phyloP scores from a whole-genome alignment of 2,888 invertebrate genomes.

The Noctua janthina region DNA sequence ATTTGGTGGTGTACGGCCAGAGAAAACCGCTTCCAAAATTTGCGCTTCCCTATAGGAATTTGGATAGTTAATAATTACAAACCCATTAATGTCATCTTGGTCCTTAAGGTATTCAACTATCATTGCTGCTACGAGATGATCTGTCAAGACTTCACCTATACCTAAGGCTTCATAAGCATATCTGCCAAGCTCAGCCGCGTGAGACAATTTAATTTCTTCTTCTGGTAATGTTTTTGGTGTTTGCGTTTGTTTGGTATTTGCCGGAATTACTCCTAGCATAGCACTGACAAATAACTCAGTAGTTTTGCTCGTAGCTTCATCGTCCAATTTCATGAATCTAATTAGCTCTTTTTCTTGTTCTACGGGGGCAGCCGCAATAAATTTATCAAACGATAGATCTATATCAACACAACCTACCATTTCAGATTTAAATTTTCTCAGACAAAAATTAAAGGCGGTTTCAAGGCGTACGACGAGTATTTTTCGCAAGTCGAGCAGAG shows the following conservation, averaged over 20 bases:
- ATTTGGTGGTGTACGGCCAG: slow-evolving; percentile 87
- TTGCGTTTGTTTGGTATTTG: slow-evolving; percentile 89
- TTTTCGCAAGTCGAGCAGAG: slow-evolving; percentile 80
- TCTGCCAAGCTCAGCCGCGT: slow-evolving; percentile 89
- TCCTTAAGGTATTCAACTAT: slow-evolving; percentile 91
- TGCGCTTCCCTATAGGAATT: slow-evolving; percentile 90
- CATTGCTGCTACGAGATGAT: slow-evolving; percentile 90
- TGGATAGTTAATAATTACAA: slow-evolving; percentile 92
- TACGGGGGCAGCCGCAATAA: slow-evolving; percentile 74
- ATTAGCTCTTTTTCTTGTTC: slow-evolving; percentile 82
- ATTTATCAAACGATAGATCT: slow-evolving; percentile 84
- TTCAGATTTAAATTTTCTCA: slow-evolving; percentile 89
- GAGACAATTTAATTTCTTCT: slow-evolving; percentile 88
- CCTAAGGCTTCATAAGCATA: slow-evolving; percentile 89
- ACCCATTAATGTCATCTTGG: slow-evolving; percentile 87
- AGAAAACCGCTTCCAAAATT: slow-evolving; percentile 90
- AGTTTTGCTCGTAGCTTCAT: slow-evolving; percentile 75
- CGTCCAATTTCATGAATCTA: slow-evolving; percentile 80
- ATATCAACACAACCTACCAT: slow-evolving; percentile 87
- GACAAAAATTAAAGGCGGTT: slow-evolving; percentile 90
- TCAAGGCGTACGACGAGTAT: slow-evolving; percentile 86
- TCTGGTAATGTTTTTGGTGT: slow-evolving; percentile 91
- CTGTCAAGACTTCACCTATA: slow-evolving; percentile 89
- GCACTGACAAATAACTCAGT: slow-evolving; percentile 73
- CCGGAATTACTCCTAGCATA: slow-evolving; percentile 74